Percentiles rank a stretch among this genome's conserved stretches.
phyloP scores from a whole-genome alignment of 1,140 invertebrate species.

The Megathymus violae region DNA sequence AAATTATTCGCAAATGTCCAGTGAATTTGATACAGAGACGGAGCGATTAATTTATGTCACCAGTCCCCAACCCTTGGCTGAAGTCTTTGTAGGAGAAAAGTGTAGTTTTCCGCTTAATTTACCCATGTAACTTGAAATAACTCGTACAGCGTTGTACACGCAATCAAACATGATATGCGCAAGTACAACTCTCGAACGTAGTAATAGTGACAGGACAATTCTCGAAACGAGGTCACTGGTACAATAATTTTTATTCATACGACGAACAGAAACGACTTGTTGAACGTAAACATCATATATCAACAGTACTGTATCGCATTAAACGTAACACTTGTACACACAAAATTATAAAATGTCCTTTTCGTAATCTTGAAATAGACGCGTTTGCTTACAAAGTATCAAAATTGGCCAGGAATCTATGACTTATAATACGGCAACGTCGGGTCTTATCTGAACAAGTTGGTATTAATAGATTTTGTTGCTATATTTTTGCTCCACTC shows the following conservation, averaged over 20 bases:
- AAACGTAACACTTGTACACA: not conserved
- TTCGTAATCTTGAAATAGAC: not conserved
- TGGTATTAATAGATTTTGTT: too few relatives aligned
- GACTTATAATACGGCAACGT: too few relatives aligned
- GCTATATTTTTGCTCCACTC: conserved; percentile 22
- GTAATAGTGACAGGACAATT: conserved; percentile 17
- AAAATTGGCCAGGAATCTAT: too few relatives aligned
- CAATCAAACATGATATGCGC: not conserved
- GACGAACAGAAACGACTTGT: conserved; percentile 6
- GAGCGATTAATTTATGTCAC: too few relatives aligned
- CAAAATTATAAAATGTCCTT: conserved; percentile 2
- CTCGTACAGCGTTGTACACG: not conserved
- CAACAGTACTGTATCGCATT: not conserved
- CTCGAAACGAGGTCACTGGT: conserved; percentile 24
- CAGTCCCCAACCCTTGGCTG: too few relatives aligned
- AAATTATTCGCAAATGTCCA: too few relatives aligned
- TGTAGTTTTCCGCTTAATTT: too few relatives aligned
- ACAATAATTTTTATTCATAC: conserved; percentile 21
- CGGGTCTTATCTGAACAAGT: too few relatives aligned
- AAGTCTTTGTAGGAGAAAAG: too few relatives aligned
- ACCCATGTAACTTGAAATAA: too few relatives aligned
- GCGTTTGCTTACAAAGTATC: too few relatives aligned
- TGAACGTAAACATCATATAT: not conserved
- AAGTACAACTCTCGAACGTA: not conserved
- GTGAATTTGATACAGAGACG: too few relatives aligned